Evolutionary conservation across 2,113 vertebrate genomes (phyloP), one percentile per base, ranked within the genome.

Genomic region (Acanthochromis polyacanthus): DNA sequence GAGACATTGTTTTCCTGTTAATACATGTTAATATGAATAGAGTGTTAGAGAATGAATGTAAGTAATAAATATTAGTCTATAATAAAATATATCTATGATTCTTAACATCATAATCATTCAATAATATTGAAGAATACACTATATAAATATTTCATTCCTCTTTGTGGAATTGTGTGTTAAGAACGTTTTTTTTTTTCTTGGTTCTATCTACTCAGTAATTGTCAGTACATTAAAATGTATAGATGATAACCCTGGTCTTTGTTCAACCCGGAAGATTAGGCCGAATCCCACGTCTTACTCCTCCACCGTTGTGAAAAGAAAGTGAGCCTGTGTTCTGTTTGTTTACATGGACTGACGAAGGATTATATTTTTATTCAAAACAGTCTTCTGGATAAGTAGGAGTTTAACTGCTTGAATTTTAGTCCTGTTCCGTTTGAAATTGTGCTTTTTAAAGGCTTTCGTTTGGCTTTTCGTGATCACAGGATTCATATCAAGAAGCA

Each of bases 41-140:
- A 93, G 94, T 94, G 93, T 89, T 95, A 95, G 93, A 93, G 92
- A 94, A 91, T 93, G 93, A 95, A 94, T 95, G 94, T 95, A 93
- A 93, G 91, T 94, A 93, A 90, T 92, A 87, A 89, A 89, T 95
- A 93, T 92, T 89, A 92, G 92, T 94, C 91, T 93, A 93, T 89
- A 89, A 94, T 92, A 80, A 86, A 88, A 90, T 87, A 78, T 82
- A 88, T 87, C 71, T 92, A 91, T 85, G 87, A 93, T 88, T 92
- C 89, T 88, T 82, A 86, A 88, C 82, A 89, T 69, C 78, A 82
- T 89, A 88, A 88, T 88, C 85, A 84, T 81, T 87, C 71, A 81
- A 82, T 81, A 88, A 78, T 90, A 87, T 81, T 86, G 91, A 88
- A 88, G 82, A 90, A 71, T 85, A 87, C 23, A 77, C 56, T 82